phyloP scores from a whole-genome alignment of 2,888 invertebrate species.

The Sussaba pulchella region DNA sequence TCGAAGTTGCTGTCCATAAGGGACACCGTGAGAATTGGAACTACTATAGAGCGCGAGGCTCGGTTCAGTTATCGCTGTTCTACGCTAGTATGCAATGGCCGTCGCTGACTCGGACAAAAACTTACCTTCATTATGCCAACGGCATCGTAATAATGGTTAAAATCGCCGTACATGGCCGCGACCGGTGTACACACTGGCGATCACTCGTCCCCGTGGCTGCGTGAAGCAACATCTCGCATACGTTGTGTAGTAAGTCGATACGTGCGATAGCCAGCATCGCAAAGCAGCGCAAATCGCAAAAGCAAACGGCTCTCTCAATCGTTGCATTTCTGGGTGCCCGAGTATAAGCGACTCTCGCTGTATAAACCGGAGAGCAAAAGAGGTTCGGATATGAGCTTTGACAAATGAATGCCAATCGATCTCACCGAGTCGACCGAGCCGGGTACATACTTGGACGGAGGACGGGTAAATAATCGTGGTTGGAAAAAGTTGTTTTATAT shows the following conservation, averaged over 20 bases:
- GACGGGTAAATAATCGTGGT: conserved; percentile 6
- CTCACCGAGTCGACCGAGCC: neutral
- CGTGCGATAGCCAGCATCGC: conserved; percentile 22
- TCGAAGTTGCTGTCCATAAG: conserved; percentile 76
- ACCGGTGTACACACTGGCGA: conserved; percentile 66
- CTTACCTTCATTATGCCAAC: conserved; percentile 83
- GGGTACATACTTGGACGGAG: neutral
- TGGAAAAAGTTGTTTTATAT: conserved; percentile 23
- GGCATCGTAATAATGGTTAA: conserved; percentile 82
- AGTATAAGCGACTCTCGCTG: neutral
- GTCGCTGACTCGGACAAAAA: conserved; percentile 75
- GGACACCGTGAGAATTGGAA: conserved; percentile 83
- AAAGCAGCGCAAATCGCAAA: conserved; percentile 15
- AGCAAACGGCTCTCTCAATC: conserved; percentile 42
- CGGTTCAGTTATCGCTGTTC: conserved; percentile 48
- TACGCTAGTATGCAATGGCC: conserved; percentile 58
- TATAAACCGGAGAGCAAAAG: conserved; percentile 19
- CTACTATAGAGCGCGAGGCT: conserved; percentile 70
- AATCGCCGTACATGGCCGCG: conserved; percentile 81
- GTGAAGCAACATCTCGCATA: conserved; percentile 58
- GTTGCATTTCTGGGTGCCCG: neutral
- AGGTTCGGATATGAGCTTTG: conserved; percentile 57
- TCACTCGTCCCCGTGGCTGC: conserved; percentile 41
- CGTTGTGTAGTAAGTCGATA: conserved; percentile 32
- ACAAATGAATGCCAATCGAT: conserved; percentile 71